phyloP scores from a whole-genome alignment of 2,888 invertebrate genomes.

The Athalia rosae region DNA sequence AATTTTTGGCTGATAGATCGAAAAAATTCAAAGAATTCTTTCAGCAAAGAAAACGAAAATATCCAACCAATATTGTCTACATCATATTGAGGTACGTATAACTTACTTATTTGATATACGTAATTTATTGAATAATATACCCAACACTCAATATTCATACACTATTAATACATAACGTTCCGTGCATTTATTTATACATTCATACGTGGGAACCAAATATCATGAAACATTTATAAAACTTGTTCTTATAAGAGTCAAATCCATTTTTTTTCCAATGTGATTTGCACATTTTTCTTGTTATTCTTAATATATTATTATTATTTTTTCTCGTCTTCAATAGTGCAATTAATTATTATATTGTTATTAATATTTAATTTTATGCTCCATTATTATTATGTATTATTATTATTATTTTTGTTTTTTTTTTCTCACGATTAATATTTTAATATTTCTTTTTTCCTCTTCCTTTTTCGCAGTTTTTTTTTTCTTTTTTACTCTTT shows the following conservation, averaged over 20 bases:
- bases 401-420: constrained; percentile 19
- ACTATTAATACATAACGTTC: constrained; percentile 59
- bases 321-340: neutral
- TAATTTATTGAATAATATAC: constrained; percentile 48
- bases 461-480: constrained; percentile 1
- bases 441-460: constrained; percentile 12
- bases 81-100: neutral
- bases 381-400: constrained; percentile 37
- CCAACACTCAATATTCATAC: constrained; percentile 67
- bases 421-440: constrained; percentile 47
- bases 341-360: constrained; percentile 46
- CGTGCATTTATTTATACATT: constrained; percentile 60
- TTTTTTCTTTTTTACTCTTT: constrained; percentile 11
- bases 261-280: constrained; percentile 52
- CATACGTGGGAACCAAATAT: constrained; percentile 59
- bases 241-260: constrained; percentile 61
- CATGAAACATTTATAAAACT: constrained; percentile 63
- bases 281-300: constrained; percentile 6
- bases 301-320: no score
- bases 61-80: no score
- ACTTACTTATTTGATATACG: constrained; percentile 60
- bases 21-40: no score
- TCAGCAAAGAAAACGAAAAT: no score
- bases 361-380: constrained; percentile 36
- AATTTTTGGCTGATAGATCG: no score